A percentile compares a stretch with the other conserved stretches of the same genome.
These are phyloP conservation scores for Diadumene lineata DNA, from an alignment of 92 coral and sea anemone species.

Conservation along the genomic window DNA sequence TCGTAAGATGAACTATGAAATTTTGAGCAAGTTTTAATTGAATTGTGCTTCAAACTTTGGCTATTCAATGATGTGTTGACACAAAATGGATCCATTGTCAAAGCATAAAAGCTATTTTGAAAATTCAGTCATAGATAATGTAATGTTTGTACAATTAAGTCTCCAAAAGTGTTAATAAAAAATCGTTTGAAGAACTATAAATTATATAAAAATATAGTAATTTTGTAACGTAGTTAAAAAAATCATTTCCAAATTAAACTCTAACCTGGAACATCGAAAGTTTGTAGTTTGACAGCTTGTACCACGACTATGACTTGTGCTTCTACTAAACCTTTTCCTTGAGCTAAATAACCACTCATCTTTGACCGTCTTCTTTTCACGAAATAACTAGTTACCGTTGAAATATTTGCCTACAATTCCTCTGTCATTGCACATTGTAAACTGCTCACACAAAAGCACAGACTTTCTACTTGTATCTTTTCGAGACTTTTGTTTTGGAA, in stretches of 20 bases:
- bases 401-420: neutral
- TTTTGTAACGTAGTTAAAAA: no score
- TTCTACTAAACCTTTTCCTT: neutral
- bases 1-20: neutral
- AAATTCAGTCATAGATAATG: neutral
- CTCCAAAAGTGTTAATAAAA: neutral
- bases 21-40: neutral
- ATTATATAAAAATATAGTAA: no score
- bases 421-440: neutral
- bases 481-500: neutral
- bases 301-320: conserved; percentile 25
- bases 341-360: neutral
- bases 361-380: no score
- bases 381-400: neutral
- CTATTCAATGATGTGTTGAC: neutral
- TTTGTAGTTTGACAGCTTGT: conserved; percentile 26
- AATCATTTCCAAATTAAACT: neutral
- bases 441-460: neutral
- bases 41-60: no score
- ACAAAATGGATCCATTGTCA: neutral
- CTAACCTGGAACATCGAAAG: conserved; percentile 43
- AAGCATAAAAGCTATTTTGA: neutral
- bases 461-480: neutral
- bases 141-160: neutral
- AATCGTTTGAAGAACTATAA: no score